Conservation (phyloP, 2,797 vertebrate genomes). For the Lacerta viridis region DNA sequence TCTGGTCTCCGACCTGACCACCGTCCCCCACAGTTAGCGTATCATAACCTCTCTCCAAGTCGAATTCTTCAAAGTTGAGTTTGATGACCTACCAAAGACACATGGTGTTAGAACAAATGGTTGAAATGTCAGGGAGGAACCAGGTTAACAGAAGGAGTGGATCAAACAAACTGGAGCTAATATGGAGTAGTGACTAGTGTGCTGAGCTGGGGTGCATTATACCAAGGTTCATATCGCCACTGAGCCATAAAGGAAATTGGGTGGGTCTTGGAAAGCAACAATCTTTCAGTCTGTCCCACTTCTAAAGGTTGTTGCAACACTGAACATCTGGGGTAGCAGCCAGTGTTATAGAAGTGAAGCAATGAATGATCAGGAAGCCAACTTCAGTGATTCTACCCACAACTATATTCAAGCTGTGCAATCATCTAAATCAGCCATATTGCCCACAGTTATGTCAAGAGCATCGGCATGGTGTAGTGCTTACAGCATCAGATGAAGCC, state of each 20-base stretch:
- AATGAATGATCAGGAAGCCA: background rate
- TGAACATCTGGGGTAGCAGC: background rate
- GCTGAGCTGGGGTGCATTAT: background rate
- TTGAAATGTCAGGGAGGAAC: background rate
- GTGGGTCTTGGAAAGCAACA: background rate
- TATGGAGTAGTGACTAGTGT: background rate
- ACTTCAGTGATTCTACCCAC: background rate
- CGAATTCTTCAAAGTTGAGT: constrained; percentile 97
- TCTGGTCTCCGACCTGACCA: constrained; percentile 94
- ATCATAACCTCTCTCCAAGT: constrained; percentile 97
- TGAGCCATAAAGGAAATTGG: background rate
- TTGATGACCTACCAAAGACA: constrained; percentile 92
- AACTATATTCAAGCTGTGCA: background rate
- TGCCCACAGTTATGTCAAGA: background rate
- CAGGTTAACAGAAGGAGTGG: background rate
- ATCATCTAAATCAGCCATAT: background rate
- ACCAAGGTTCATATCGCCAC: background rate
- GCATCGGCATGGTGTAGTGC: background rate
- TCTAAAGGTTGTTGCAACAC: background rate
- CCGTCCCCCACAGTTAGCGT: constrained; percentile 96
- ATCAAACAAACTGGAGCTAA: background rate
- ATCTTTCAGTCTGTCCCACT: background rate
- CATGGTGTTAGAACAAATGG: constrained; percentile 33
- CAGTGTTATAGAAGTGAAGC: background rate
- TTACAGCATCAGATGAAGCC: background rate